Evolutionary conservation across 2,888 invertebrate genomes (phyloP), one percentile per base, ranked within the genome.

Genomic region (Hecatera dysodea): DNA sequence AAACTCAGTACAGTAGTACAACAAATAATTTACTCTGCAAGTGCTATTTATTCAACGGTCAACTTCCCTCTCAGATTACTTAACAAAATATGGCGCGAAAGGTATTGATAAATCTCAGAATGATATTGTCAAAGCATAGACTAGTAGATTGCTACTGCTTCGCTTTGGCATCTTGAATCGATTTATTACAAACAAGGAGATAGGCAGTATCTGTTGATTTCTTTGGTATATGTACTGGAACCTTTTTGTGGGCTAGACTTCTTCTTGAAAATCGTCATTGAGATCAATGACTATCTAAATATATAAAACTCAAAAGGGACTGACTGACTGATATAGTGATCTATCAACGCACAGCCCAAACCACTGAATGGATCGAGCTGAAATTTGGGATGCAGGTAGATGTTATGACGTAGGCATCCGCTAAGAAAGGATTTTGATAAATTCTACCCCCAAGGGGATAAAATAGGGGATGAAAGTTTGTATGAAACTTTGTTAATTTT

Each of bases 101-200:
- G 65, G 65, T 46, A 17, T 44, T 53, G 74, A 71, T 71, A 73
- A 73, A 65, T 52, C 63, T 44, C 5, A 15, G 22, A 64, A 53
- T 53, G 73, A 71, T 71, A 73, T 52, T 71, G 64, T 73, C 64
- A 44, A 63, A 39, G 27, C 44, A 33, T 2, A n/a, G 56, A 36
- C 36, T 19, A 24, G 66, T 22, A 46, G 44, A 64, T 71, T 64
- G 74, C 71, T 73, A 73, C 71, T 64, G 65, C 36, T 46, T 29
- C 12, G 1, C 19, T 24, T 33, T 22, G 27, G 29, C 56, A 64
- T 57, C 59, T 44, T 33, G 64, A 59, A 64, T 53, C n/a, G 22
- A 65, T 53, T 71, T 73, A 64, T 71, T 53, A 24, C 27, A 2
- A 29, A 12, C 6, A 15, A 39, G 4, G 19, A 17, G 64, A 53